phyloP scores from a whole-genome alignment of 2,113 vertebrate genomes.

The Sinocyclocheilus anshuiensis region DNA sequence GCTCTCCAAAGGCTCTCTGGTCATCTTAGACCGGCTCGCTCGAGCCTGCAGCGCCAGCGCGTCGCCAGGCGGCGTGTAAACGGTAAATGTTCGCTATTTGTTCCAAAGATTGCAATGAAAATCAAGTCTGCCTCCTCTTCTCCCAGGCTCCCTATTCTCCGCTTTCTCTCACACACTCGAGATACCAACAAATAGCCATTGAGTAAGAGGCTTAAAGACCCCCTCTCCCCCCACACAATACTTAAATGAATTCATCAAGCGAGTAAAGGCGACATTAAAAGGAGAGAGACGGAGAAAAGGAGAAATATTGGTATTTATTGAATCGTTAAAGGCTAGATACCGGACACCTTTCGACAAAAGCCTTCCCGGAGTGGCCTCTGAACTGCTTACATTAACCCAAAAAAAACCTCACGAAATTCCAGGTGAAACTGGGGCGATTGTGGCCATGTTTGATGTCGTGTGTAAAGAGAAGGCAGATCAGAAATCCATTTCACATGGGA shows the following conservation, averaged over 20 bases:
- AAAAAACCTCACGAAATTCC: neutral
- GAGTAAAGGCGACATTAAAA: conserved; percentile 64
- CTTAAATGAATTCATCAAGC: conserved; percentile 68
- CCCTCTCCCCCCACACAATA: conserved; percentile 66
- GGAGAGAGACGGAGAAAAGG: conserved; percentile 32
- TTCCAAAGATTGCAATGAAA: conserved; percentile 85
- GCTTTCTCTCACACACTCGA: conserved; percentile 69
- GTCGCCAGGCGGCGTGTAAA: conserved; percentile 93
- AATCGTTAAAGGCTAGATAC: conserved; percentile 58
- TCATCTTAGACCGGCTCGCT: conserved; percentile 89
- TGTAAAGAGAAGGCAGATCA: conserved; percentile 50
- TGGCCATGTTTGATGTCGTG: conserved; percentile 11
- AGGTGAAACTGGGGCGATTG: conserved; percentile 22
- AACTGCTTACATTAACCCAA: conserved; percentile 16
- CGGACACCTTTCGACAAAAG: conserved; percentile 57
- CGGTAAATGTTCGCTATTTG: conserved; percentile 92
- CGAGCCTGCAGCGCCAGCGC: conserved; percentile 88
- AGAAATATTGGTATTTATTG: conserved; percentile 61
- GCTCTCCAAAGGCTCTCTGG: conserved; percentile 88
- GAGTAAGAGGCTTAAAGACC: conserved; percentile 79
- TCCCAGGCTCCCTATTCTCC: conserved; percentile 32
- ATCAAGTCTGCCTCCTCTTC: conserved; percentile 68
- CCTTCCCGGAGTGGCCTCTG: conserved; percentile 52
- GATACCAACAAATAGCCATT: conserved; percentile 82
- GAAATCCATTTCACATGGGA: conserved; percentile 61